Evolutionary conservation across 30 jellyfish, hydroid and myxozoan genomes (phyloP), one percentile per base, ranked within the genome.

Genomic region (Aurelia aurita complex sp. Pacific): DNA sequence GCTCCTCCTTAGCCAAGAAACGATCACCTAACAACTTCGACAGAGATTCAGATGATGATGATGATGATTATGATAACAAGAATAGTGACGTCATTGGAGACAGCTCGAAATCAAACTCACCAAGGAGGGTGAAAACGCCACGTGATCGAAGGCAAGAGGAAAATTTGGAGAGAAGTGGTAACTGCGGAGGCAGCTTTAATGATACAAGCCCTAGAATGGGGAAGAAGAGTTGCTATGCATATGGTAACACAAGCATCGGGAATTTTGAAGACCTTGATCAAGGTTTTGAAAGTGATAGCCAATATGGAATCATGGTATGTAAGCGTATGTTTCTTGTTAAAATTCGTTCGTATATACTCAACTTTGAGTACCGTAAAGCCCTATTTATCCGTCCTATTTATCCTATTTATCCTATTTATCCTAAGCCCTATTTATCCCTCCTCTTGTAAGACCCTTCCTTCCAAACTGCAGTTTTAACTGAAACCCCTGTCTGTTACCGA

Each of bases 231-330:
- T 14, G 80, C 2, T 79, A 79, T 35, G 80, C 80, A 12, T 79
- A 79, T 54, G 89, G 89, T 0, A 79, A 14, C 4, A 79, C 80
- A 11, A 66, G 69, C 6, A 43, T 79, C 10, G 89, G 89, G 33
- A 79, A 35, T 53, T 72, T 80, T 42, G 92, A 73, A 46, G 89
- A 76, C 34, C 76, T 73, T 18, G 88, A 86, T 19, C 84, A 75
- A n/a, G 90, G 91, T 13, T 82, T 82, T 74, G 86, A 73, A 52
- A 69, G 93, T 78, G 97, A 86, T 54, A 77, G 90, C 61, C 97
- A 92, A 19, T 92, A 86, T 83, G 98, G 96, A 5, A 86, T 86
- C 16, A 92, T 92, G 98, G 96, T 87, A 61, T 16, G 85, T 16
- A 12, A 15, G 3, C 10, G 19, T 11, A 55, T 0, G 55, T 75